Percentiles rank a stretch among this genome's conserved stretches.
These are phyloP conservation scores for Hylaeus volcanicus DNA, from an alignment of 1,140 invertebrate genomes.

Conservation along the genomic window DNA sequence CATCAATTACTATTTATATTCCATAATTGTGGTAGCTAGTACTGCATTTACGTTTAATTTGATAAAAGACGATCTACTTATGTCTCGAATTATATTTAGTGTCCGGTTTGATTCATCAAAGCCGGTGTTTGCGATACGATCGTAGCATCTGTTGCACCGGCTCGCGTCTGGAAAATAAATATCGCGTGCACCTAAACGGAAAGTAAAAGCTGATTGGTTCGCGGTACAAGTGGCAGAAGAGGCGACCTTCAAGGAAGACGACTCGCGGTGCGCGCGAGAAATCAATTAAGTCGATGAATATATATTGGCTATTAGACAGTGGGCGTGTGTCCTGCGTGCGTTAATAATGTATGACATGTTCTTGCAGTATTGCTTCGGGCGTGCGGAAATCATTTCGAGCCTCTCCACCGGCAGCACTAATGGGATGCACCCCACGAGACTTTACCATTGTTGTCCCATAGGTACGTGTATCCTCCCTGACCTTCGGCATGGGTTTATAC, in stretches of 20 bases:
- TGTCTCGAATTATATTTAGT: too few species aligned
- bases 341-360: conserved; percentile 71
- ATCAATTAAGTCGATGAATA: conserved; percentile 69
- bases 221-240: conserved; percentile 18
- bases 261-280: conserved; percentile 53
- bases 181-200: conserved; percentile 35
- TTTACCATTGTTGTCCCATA: conserved; percentile 57
- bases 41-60: too few species aligned
- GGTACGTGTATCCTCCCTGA: conserved; percentile 54
- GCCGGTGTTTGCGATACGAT: not conserved
- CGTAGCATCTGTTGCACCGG: not conserved
- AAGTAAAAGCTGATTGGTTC: conserved; percentile 38
- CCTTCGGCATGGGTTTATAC: conserved; percentile 50
- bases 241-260: conserved; percentile 52
- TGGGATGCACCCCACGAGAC: conserved; percentile 62
- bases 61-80: too few species aligned
- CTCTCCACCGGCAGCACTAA: conserved; percentile 41
- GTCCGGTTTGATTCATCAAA: too few species aligned
- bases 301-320: conserved; percentile 69
- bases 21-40: too few species aligned
- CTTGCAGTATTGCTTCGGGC: conserved; percentile 63
- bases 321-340: conserved; percentile 51
- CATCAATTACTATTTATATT: too few species aligned
- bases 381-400: conserved; percentile 54
- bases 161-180: not conserved